phyloP scores from a whole-genome alignment of 2,113 vertebrate genomes.

The Nothoprocta pentlandii region DNA sequence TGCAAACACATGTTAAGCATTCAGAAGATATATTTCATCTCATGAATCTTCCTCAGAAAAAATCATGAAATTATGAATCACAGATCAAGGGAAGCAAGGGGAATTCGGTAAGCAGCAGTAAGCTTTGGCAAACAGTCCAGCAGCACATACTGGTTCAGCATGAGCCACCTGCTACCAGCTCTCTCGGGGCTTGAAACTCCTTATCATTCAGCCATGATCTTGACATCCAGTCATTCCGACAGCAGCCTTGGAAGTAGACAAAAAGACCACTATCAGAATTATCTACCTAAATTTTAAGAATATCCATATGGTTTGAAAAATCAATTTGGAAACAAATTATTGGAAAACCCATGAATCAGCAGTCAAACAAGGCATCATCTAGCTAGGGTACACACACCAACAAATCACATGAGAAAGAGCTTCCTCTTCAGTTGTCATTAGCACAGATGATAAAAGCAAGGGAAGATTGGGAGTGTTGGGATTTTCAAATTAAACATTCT shows the following conservation, averaged over 20 bases:
- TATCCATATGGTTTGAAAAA: background rate
- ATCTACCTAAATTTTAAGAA: background rate
- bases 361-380: background rate
- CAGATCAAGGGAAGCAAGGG: background rate
- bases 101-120: background rate
- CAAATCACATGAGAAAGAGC: background rate
- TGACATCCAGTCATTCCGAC: background rate
- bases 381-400: background rate
- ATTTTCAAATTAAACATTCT: background rate
- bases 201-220: background rate
- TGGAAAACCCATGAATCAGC: background rate
- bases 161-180: background rate
- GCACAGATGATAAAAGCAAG: background rate
- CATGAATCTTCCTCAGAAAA: background rate
- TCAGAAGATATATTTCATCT: background rate
- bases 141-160: background rate
- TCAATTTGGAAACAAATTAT: background rate
- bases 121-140: background rate
- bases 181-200: background rate
- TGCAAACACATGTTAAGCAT: background rate
- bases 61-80: background rate
- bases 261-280: background rate
- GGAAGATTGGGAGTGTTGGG: background rate
- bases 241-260: background rate
- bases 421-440: background rate